phyloP scores from a whole-genome alignment of 2,888 invertebrate genomes.

The Nudaria mundana region DNA sequence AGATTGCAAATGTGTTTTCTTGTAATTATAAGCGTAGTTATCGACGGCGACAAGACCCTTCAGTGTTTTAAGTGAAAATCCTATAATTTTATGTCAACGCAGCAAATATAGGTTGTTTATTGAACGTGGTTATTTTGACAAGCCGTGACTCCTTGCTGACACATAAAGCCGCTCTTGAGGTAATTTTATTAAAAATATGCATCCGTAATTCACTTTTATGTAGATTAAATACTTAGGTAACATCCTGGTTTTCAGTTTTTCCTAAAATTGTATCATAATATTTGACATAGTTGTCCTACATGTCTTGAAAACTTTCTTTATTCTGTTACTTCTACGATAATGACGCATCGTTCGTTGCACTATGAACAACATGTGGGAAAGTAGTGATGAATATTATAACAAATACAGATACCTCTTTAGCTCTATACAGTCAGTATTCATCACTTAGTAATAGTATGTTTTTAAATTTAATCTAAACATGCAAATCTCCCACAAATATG shows the following conservation, averaged over 20 bases:
- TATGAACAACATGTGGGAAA: conserved; percentile 35
- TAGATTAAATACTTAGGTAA: conserved; percentile 3
- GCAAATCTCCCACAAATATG: no score
- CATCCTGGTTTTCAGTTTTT: conserved; percentile 11
- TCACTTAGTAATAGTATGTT: no score
- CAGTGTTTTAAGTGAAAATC: conserved; percentile 40
- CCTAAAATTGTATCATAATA: conserved; percentile 9
- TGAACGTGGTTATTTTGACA: conserved; percentile 77
- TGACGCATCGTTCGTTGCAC: conserved; percentile 62
- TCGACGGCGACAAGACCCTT: conserved; percentile 34
- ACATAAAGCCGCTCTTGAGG: conserved; percentile 51
- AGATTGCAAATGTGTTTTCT: conserved; percentile 53
- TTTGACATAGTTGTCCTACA: conserved; percentile 20
- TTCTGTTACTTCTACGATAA: conserved; percentile 41
- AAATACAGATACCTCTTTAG: conserved; percentile 16
- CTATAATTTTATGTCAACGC: conserved; percentile 43
- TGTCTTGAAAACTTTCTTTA: conserved; percentile 46
- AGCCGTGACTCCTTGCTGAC: conserved; percentile 59
- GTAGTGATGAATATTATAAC: conserved; percentile 13
- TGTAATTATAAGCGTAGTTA: conserved; percentile 38
- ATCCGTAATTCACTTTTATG: conserved; percentile 10
- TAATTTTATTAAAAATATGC: conserved; percentile 42
- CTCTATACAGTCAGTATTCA: conserved; percentile 19
- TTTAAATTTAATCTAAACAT: no score
- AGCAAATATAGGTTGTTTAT: conserved; percentile 63